These are phyloP conservation scores for Athetis lepigone DNA, from an alignment of 2,888 invertebrate species.

Conservation along the genomic window DNA sequence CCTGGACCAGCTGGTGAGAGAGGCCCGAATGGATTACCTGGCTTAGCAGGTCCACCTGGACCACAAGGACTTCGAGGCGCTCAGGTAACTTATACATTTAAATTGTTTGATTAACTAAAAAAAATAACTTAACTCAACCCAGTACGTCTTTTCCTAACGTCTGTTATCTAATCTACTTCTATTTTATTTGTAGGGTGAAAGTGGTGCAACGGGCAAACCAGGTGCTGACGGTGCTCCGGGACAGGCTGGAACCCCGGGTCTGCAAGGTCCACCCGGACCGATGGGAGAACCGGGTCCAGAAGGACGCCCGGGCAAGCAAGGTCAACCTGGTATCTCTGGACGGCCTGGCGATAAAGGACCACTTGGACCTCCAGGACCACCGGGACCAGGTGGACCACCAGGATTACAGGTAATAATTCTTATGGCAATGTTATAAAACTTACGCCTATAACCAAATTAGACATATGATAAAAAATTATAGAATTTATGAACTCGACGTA, in stretches of 20 bases:
- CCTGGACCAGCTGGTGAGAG: slow-evolving; percentile 93
- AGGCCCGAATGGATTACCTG: slow-evolving; percentile 91
- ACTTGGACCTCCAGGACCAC: slow-evolving; percentile 91
- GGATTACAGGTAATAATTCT: slow-evolving; percentile 94
- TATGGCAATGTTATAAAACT: no score
- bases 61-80: slow-evolving; percentile 92
- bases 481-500: background rate
- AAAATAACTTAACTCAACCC: background rate
- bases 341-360: slow-evolving; percentile 95
- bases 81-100: slow-evolving; percentile 81
- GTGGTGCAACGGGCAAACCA: slow-evolving; percentile 93
- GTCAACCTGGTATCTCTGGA: slow-evolving; percentile 93
- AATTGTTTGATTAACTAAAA: background rate
- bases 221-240: slow-evolving; percentile 94
- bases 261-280: slow-evolving; percentile 92
- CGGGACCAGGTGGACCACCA: slow-evolving; percentile 92
- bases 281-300: slow-evolving; percentile 91
- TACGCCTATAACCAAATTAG: no score
- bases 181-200: slow-evolving; percentile 91
- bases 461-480: slow-evolving; percentile 60
- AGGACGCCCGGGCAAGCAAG: slow-evolving; percentile 92
- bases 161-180: background rate
- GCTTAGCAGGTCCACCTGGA: slow-evolving; percentile 92
- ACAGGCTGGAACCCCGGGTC: slow-evolving; percentile 92
- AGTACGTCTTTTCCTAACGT: no score